phyloP scores from a whole-genome alignment of 2,797 vertebrate genomes.

The Spinibarbus caldwelli region DNA sequence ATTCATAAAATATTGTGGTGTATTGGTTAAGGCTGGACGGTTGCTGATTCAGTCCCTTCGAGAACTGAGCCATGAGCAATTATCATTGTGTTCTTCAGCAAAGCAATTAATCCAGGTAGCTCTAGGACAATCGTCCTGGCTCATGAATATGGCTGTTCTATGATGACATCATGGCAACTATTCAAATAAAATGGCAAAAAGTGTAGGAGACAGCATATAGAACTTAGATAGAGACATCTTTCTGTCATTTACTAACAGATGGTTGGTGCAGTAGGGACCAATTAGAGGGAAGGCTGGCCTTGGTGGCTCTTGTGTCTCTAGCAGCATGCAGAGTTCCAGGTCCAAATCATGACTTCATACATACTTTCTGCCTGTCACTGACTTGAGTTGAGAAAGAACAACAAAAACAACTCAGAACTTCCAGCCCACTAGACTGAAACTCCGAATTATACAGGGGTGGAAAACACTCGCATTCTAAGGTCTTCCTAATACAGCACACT shows the following conservation, averaged over 20 bases:
- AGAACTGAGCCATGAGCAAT: slow-evolving; percentile 25
- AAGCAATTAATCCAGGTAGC: slow-evolving; percentile 27
- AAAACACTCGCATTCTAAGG: slow-evolving; percentile 8
- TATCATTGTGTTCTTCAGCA: slow-evolving; percentile 23
- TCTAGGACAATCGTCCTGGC: background rate
- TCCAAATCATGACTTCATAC: slow-evolving; percentile 50
- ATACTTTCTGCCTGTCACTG: slow-evolving; percentile 32
- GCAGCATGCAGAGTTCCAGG: slow-evolving; percentile 42
- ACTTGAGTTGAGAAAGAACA: slow-evolving; percentile 27
- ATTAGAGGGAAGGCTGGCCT: slow-evolving; percentile 51
- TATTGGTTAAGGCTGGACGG: background rate
- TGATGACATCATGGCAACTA: background rate
- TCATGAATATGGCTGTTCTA: background rate
- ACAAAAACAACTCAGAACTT: slow-evolving; percentile 34
- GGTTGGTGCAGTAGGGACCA: slow-evolving; percentile 56
- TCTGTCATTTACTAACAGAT: slow-evolving; percentile 40
- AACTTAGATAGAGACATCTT: slow-evolving; percentile 27
- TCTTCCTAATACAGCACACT: slow-evolving; percentile 35
- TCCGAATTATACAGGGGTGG: slow-evolving; percentile 20
- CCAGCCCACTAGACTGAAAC: slow-evolving; percentile 11
- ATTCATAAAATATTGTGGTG: background rate
- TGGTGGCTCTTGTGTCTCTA: slow-evolving; percentile 36
- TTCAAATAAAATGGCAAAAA: slow-evolving; percentile 9
- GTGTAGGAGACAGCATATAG: slow-evolving; percentile 6
- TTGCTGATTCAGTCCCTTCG: slow-evolving; percentile 5